Evolutionary conservation across 2,888 invertebrate genomes (phyloP).

Genomic region (Rhagonycha lutea): DNA sequence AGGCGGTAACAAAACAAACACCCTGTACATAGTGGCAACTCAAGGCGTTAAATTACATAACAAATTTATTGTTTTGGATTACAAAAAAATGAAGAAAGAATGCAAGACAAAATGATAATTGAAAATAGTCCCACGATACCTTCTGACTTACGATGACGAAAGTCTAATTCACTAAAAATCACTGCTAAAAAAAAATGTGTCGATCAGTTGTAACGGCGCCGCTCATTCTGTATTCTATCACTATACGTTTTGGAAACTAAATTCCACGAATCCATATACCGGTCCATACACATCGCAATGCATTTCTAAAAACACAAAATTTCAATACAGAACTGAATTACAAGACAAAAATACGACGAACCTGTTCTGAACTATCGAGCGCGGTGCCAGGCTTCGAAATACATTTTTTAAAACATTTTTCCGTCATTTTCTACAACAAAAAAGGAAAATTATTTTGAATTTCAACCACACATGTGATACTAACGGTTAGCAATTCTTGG

Average conservation of each 20-base stretch:
- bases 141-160: background rate
- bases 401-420: conserved; percentile 96
- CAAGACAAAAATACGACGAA: conserved; percentile 40
- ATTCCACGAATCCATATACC: conserved; percentile 97
- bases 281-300: conserved; percentile 97
- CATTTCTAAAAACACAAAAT: conserved; percentile 75
- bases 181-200: background rate
- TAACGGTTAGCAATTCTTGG: conserved; percentile 86
- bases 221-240: conserved; percentile 81
- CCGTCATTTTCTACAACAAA: conserved; percentile 85
- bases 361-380: conserved; percentile 84
- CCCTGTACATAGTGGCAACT: background rate
- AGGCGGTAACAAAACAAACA: background rate
- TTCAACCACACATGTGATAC: conserved; percentile 22
- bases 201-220: conserved; percentile 42
- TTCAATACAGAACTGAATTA: background rate
- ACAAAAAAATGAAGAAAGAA: background rate
- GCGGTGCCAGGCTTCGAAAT: conserved; percentile 88
- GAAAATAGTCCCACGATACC: background rate
- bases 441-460: conserved; percentile 6
- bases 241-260: conserved; percentile 89
- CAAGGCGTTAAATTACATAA: background rate
- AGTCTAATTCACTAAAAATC: background rate
- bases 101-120: background rate
- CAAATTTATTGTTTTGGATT: background rate